These are phyloP conservation scores for Deroplatys truncata DNA, from an alignment of 2,888 invertebrate species.

Conservation along the genomic window DNA sequence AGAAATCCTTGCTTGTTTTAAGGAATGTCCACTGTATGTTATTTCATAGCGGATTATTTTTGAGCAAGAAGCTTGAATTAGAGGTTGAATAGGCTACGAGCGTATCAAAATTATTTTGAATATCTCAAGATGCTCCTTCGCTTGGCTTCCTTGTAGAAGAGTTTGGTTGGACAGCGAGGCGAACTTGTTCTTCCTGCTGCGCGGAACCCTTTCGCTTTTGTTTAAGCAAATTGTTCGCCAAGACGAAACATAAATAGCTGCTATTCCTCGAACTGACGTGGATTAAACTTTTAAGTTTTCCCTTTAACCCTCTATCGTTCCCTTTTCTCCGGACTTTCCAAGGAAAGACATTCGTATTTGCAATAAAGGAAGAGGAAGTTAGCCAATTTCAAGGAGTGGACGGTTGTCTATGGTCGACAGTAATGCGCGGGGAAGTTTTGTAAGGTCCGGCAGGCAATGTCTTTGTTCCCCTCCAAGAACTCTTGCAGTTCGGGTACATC, in stretches of 20 bases:
- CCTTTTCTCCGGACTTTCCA: not conserved
- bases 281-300: not conserved
- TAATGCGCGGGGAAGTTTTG: not conserved
- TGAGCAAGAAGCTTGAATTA: not conserved
- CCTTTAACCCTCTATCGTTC: not conserved
- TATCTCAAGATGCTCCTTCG: not conserved
- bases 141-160: not conserved
- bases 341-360: constrained; percentile 7
- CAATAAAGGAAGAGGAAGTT: not conserved
- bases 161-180: not conserved
- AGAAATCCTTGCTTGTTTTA: too few species aligned
- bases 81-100: not conserved
- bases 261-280: not conserved
- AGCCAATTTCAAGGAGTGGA: not conserved
- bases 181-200: not conserved
- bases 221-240: not conserved
- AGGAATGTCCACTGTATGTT: too few species aligned
- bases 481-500: not conserved
- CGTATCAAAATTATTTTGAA: not conserved
- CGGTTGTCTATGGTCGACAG: not conserved
- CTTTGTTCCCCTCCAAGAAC: not conserved
- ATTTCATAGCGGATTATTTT: not conserved
- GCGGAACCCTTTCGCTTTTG: not conserved
- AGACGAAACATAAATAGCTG: not conserved
- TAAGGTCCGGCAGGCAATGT: not conserved